phyloP scores from a whole-genome alignment of 1,140 invertebrate species.

The Drosophila watanabei region DNA sequence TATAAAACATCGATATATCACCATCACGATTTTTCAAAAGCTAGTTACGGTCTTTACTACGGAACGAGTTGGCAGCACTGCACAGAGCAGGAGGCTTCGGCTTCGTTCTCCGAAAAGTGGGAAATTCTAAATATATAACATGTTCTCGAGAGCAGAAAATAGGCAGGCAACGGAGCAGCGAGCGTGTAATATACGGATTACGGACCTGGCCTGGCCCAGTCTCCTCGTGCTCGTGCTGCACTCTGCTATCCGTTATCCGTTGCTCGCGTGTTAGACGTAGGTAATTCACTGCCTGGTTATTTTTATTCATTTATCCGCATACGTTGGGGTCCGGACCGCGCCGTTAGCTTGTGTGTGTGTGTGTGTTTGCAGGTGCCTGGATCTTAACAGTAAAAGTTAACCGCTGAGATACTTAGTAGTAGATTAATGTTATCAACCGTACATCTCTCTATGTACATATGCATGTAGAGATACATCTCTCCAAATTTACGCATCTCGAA shows the following conservation, averaged over 20 bases:
- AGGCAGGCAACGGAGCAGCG: slow-evolving; percentile 23
- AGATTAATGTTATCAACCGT: slow-evolving; percentile 5
- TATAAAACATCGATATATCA: background rate
- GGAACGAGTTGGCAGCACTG: background rate
- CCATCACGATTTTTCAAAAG: background rate
- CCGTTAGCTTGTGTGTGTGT: background rate
- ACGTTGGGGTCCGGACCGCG: slow-evolving; percentile 1
- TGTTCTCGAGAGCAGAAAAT: slow-evolving; percentile 56
- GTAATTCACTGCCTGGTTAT: slow-evolving; percentile 56
- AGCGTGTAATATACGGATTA: slow-evolving; percentile 69
- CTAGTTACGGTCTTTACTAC: background rate
- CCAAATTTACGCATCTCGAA: slow-evolving; percentile 61
- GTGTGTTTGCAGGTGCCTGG: slow-evolving; percentile 15
- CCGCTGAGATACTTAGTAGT: background rate
- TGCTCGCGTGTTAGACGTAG: slow-evolving; percentile 71
- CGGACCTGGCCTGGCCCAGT: slow-evolving; percentile 63
- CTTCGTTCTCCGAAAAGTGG: slow-evolving; percentile 38
- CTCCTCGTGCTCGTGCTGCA: slow-evolving; percentile 80
- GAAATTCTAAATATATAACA: slow-evolving; percentile 74
- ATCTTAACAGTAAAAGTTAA: slow-evolving; percentile 4
- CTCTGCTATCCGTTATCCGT: slow-evolving; percentile 74
- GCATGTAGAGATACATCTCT: slow-evolving; percentile 22
- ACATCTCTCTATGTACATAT: slow-evolving; percentile 11
- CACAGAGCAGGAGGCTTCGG: background rate
- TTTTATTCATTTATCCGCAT: slow-evolving; percentile 25